phyloP scores from a whole-genome alignment of 2,797 vertebrate genomes.

The Nannoperca obscura region DNA sequence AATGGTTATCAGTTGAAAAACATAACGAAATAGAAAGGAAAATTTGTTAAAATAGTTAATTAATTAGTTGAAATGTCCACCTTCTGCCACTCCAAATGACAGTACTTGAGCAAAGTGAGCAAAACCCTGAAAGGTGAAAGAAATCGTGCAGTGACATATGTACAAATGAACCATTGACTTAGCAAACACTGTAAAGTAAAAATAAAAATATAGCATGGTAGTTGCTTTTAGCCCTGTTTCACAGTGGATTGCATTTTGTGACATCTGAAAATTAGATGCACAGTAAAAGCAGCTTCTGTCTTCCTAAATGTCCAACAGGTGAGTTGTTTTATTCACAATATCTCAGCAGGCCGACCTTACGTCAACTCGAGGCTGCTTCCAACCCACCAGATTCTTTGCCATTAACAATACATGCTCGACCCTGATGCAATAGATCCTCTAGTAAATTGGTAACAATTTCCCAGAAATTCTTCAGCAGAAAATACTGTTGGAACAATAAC shows the following conservation, averaged over 20 bases:
- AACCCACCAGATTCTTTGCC: slow-evolving; percentile 19
- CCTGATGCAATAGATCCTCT: slow-evolving; percentile 69
- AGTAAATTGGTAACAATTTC: slow-evolving; percentile 75
- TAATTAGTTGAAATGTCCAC: not conserved
- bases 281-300: not conserved
- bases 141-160: no score
- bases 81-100: not conserved
- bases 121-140: no score
- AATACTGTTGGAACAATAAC: slow-evolving; percentile 75
- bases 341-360: slow-evolving; percentile 35
- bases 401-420: slow-evolving; percentile 41
- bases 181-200: not conserved
- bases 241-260: not conserved
- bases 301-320: slow-evolving; percentile 34
- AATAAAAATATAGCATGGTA: not conserved
- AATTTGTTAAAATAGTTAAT: no score
- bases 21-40: no score
- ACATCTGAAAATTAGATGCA: slow-evolving; percentile 7
- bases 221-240: not conserved
- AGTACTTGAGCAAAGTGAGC: no score
- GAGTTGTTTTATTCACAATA: slow-evolving; percentile 11
- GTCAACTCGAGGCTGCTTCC: slow-evolving; percentile 6
- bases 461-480: slow-evolving; percentile 61
- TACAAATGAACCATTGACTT: not conserved
- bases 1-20: no score